Conservation (phyloP, 2,113 vertebrate genomes). For the Ciconia boyciana region DNA sequence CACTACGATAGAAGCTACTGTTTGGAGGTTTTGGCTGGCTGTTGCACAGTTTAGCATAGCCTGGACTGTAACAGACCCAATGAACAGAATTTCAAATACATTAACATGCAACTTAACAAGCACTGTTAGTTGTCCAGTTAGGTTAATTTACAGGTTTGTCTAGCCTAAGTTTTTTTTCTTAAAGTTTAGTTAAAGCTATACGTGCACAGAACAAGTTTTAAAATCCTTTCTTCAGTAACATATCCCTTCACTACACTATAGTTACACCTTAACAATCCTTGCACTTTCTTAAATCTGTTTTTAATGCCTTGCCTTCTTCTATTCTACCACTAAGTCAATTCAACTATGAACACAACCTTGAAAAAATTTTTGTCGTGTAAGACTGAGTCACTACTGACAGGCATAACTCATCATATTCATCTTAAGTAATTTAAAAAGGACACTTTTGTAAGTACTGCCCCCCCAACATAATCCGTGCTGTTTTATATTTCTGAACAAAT, state of each 20-base stretch:
- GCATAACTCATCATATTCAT: accelerated
- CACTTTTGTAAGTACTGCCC: neutral
- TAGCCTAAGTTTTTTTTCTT: neutral
- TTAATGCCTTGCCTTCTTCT: neutral
- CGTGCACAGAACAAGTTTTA: neutral
- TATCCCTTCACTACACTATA: neutral
- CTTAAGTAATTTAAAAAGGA: neutral
- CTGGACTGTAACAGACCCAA: neutral
- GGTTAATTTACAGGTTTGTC: neutral
- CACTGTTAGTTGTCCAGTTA: neutral
- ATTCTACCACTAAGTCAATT: neutral
- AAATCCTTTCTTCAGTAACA: neutral
- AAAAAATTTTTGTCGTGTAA: neutral
- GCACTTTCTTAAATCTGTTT: neutral
- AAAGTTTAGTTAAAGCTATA: neutral
- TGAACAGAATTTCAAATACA: neutral
- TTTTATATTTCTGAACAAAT: neutral
- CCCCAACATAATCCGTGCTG: neutral
- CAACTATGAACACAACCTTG: neutral
- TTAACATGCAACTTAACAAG: neutral
- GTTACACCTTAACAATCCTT: neutral
- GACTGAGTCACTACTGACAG: neutral
- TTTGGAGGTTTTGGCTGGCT: neutral
- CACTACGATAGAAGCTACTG: neutral
- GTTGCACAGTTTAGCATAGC: neutral